Evolutionary conservation across 2,113 vertebrate species (phyloP).

Genomic region (Egretta garzetta): DNA sequence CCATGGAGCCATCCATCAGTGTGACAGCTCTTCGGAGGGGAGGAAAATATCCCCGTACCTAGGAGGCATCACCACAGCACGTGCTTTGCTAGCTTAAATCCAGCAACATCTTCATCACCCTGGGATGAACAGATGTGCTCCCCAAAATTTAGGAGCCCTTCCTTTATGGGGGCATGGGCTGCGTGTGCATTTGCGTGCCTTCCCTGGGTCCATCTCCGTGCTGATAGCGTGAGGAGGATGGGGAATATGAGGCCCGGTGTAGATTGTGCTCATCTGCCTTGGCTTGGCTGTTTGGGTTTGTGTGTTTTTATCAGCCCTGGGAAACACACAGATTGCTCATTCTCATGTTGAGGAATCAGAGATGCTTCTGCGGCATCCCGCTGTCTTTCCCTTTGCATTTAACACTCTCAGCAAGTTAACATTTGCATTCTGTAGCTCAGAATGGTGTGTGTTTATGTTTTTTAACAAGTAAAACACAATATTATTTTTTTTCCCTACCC

Average conservation of each 20-base stretch:
- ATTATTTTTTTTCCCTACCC: accelerated
- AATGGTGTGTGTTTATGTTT: accelerated
- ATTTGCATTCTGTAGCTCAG: not conserved
- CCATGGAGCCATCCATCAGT: not conserved
- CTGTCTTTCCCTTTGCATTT: not conserved
- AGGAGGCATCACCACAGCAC: not conserved
- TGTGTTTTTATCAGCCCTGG: not conserved
- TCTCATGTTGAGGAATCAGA: not conserved
- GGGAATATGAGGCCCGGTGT: accelerated
- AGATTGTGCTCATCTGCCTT: not conserved
- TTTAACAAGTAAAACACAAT: not conserved
- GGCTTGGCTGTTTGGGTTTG: not conserved
- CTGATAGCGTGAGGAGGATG: accelerated
- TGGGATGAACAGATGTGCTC: not conserved
- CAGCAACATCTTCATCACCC: accelerated
- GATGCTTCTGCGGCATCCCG: not conserved
- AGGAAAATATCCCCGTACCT: accelerated
- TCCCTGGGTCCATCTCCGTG: accelerated
- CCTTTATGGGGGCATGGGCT: no score
- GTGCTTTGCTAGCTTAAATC: not conserved
- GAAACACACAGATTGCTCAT: accelerated
- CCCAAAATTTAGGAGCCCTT: not conserved
- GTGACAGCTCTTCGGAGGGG: not conserved
- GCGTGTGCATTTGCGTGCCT: not conserved
- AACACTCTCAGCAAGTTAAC: not conserved